These are phyloP conservation scores for Caenorhabditis drosophilae DNA, from an alignment of 2,888 invertebrate genomes.

Conservation along the genomic window DNA sequence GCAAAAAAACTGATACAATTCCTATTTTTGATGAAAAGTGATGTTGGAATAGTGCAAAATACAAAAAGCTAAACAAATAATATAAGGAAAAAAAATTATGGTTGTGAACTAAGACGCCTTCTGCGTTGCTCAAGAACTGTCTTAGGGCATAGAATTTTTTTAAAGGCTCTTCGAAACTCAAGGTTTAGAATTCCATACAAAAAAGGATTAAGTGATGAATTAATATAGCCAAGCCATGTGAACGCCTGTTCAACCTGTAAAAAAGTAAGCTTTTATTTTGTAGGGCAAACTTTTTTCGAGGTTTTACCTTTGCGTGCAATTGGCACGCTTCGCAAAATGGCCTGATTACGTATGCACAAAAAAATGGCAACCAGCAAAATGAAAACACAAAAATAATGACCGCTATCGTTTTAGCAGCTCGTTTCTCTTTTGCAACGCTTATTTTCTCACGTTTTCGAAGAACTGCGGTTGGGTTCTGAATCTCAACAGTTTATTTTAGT, in stretches of 20 bases:
- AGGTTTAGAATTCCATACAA: slow-evolving; percentile 68
- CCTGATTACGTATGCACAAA: slow-evolving; percentile 68
- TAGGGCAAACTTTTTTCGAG: background rate
- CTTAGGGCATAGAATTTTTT: slow-evolving; percentile 67
- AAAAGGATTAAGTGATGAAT: slow-evolving; percentile 67
- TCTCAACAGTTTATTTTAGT: background rate
- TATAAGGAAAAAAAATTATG: too few species aligned
- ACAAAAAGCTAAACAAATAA: too few species aligned
- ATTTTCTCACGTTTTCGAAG: slow-evolving; percentile 67
- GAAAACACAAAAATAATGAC: slow-evolving; percentile 69
- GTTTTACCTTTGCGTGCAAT: slow-evolving; percentile 66
- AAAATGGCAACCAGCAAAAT: slow-evolving; percentile 69
- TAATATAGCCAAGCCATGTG: slow-evolving; percentile 68
- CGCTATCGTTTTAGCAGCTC: slow-evolving; percentile 70
- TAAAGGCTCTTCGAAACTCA: slow-evolving; percentile 68
- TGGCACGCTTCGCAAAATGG: slow-evolving; percentile 68
- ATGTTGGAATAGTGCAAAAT: too few species aligned
- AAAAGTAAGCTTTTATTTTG: slow-evolving; percentile 1
- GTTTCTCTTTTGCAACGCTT: slow-evolving; percentile 69
- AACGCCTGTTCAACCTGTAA: slow-evolving; percentile 67
- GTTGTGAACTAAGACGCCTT: slow-evolving; percentile 45
- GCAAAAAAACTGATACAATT: too few species aligned
- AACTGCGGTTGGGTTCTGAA: slow-evolving; percentile 62
- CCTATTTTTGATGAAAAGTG: too few species aligned
- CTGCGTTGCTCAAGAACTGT: slow-evolving; percentile 49